Evolutionary conservation across 2,113 vertebrate species (phyloP).

Genomic region (Campylorhamphus procurvoides): DNA sequence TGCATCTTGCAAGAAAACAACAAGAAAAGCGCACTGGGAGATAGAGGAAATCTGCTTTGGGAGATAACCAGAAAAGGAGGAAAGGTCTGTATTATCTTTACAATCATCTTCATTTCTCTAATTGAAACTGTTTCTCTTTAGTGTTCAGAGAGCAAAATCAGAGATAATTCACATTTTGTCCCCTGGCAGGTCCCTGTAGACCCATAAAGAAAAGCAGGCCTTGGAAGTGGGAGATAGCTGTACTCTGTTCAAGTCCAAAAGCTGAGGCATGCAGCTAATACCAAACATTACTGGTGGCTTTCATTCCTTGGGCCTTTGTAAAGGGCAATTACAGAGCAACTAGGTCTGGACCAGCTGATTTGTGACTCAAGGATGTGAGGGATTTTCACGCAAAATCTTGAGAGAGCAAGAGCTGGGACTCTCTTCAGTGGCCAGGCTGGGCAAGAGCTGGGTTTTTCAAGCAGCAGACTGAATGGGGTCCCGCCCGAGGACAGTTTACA

Average conservation of each 20-base stretch:
- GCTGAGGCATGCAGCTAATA: constrained; percentile 20
- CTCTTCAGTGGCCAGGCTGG: constrained; percentile 5
- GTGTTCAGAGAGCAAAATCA: background rate
- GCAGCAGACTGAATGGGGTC: constrained; percentile 4
- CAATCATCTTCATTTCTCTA: constrained; percentile 21
- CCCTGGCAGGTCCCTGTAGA: background rate
- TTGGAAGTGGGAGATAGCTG: constrained; percentile 32
- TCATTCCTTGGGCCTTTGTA: constrained; percentile 7
- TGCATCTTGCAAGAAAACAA: background rate
- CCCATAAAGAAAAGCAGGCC: constrained; percentile 39
- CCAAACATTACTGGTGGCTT: constrained; percentile 43
- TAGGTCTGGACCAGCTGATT: background rate
- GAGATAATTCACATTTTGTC: constrained; percentile 41
- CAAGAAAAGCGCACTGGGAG: background rate
- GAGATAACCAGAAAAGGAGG: background rate
- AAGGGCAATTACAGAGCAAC: constrained; percentile 24
- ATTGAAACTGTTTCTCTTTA: constrained; percentile 20
- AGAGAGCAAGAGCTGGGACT: background rate
- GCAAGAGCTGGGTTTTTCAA: constrained; percentile 23
- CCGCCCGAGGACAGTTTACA: constrained; percentile 29
- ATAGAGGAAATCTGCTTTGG: background rate
- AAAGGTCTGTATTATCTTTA: constrained; percentile 17
- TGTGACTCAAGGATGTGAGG: background rate
- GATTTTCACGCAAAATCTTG: background rate
- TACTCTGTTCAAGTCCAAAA: background rate